These are phyloP conservation scores for Pseudomugil gertrudae DNA, from an alignment of 2,797 vertebrate species.

Conservation along the genomic window DNA sequence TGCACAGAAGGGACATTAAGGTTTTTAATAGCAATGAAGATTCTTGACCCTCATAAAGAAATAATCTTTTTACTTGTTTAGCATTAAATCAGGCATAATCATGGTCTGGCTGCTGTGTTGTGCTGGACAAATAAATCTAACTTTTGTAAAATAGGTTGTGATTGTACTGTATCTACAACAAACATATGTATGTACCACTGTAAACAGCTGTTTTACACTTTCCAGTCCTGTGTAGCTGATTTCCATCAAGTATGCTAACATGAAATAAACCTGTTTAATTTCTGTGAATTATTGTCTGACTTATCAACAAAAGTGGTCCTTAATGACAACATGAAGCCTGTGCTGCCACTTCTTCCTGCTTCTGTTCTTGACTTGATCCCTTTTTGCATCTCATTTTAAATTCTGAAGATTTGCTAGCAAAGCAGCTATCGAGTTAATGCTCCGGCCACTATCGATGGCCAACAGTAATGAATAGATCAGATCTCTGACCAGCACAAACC, in stretches of 20 bases:
- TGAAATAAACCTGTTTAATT: slow-evolving; percentile 7
- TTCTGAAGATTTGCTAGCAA: slow-evolving; percentile 45
- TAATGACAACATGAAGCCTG: slow-evolving; percentile 31
- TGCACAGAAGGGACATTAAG: slow-evolving; percentile 11
- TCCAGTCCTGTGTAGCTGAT: slow-evolving; percentile 2
- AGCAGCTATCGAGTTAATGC: slow-evolving; percentile 49
- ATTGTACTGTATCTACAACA: background rate
- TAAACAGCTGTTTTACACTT: background rate
- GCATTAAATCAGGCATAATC: no score
- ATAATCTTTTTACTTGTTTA: no score
- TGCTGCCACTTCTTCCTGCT: slow-evolving; percentile 36
- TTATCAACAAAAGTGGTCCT: slow-evolving; percentile 28
- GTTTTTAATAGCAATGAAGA: slow-evolving; percentile 1
- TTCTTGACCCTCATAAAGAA: background rate
- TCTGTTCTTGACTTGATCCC: slow-evolving; percentile 39
- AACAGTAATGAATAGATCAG: slow-evolving; percentile 67
- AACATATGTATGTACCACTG: background rate
- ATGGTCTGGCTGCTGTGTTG: no score
- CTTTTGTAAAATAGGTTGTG: no score
- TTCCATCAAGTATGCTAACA: slow-evolving; percentile 19
- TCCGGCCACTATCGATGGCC: slow-evolving; percentile 31
- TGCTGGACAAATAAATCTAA: no score
- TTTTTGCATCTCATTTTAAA: slow-evolving; percentile 57
- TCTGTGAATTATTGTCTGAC: slow-evolving; percentile 42
- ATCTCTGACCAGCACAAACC: slow-evolving; percentile 41